Evolutionary conservation across 2,797 vertebrate species (phyloP).

Genomic region (Tinamus major): DNA sequence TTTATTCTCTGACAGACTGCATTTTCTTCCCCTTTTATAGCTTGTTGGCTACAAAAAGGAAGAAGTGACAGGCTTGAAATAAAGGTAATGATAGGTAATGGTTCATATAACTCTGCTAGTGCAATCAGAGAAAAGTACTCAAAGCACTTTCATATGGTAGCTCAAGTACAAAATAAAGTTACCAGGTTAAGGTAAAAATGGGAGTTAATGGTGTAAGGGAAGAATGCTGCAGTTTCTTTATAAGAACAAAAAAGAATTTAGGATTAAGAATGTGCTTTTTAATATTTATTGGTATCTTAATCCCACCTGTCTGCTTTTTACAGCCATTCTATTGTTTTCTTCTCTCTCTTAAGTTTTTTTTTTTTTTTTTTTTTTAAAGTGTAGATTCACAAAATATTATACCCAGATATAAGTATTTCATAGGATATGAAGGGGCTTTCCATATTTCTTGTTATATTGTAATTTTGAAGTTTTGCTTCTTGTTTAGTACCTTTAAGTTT

Average conservation of each 20-base stretch:
- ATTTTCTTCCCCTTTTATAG: neutral
- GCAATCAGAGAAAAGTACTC: slow-evolving; percentile 24
- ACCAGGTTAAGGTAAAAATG: slow-evolving; percentile 10
- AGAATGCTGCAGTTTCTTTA: neutral
- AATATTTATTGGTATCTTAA: slow-evolving; percentile 25
- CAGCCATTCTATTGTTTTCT: neutral
- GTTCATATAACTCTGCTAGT: slow-evolving; percentile 23
- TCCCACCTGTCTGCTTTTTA: neutral
- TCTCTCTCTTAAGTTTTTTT: neutral
- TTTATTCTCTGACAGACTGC: slow-evolving; percentile 40
- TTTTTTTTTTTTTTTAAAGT: too few species aligned
- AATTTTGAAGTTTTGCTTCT: neutral
- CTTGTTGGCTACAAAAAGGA: slow-evolving; percentile 52
- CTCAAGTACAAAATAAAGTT: slow-evolving; percentile 6
- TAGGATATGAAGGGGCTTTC: neutral
- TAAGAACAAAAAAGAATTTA: neutral
- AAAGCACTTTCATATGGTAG: neutral
- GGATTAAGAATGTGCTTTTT: neutral
- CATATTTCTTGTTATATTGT: neutral
- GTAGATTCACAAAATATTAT: neutral
- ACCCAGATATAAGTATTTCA: neutral
- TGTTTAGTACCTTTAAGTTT: neutral
- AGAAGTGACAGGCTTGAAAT: slow-evolving; percentile 55
- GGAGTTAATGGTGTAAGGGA: neutral
- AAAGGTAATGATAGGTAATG: slow-evolving; percentile 56